A percentile compares a stretch with the other conserved stretches of the same genome.
Evolutionary conservation across 2,113 vertebrate genomes (phyloP).

Genomic region (Sialia sialis): DNA sequence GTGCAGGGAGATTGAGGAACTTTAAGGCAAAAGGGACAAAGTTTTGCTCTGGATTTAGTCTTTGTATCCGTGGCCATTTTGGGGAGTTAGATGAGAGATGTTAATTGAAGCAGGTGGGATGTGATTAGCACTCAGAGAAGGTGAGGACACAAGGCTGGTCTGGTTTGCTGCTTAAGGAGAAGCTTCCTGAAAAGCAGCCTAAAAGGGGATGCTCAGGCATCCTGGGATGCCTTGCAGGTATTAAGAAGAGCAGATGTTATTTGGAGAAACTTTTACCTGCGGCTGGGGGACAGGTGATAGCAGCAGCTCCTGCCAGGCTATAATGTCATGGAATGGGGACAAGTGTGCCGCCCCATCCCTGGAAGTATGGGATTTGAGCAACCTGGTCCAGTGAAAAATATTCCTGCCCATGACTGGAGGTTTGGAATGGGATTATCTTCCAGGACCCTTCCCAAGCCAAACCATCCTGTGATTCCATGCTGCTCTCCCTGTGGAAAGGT

Average conservation of each 20-base stretch:
- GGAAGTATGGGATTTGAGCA: background rate
- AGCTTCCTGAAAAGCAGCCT: background rate
- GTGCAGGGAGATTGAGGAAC: constrained; percentile 52
- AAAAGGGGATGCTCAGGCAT: background rate
- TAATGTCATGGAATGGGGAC: fast-evolving
- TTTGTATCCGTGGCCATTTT: constrained; percentile 16
- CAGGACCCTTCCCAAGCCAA: background rate
- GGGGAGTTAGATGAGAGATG: background rate
- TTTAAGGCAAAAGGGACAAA: constrained; percentile 43
- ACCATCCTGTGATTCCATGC: fast-evolving
- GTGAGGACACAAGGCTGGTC: background rate
- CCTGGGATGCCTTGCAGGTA: background rate
- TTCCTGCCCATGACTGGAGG: background rate
- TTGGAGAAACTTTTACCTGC: background rate
- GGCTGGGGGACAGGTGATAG: background rate
- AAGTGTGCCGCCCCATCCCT: background rate
- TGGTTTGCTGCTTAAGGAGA: background rate
- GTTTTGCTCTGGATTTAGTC: constrained; percentile 9
- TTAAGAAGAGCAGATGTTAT: background rate
- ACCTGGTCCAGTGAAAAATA: background rate
- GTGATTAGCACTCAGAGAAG: background rate
- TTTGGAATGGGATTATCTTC: background rate
- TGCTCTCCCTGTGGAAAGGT: background rate
- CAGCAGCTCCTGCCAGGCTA: background rate
- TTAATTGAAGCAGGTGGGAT: background rate